Conservation (phyloP, 2,888 invertebrate species). For the Clanis bilineata region DNA sequence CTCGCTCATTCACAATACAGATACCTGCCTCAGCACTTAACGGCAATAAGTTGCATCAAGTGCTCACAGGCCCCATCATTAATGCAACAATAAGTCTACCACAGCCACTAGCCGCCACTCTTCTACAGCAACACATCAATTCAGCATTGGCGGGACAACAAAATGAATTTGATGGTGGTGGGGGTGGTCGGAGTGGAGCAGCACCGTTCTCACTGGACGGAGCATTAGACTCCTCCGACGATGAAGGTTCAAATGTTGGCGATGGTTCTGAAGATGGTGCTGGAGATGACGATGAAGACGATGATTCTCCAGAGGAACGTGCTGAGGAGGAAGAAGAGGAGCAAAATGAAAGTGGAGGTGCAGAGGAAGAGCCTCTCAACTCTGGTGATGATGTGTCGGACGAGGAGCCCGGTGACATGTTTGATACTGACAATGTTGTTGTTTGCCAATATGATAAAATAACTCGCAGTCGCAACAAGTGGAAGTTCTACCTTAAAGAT, state of each 20-base stretch:
- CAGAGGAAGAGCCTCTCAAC: conserved; percentile 94
- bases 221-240: conserved; percentile 87
- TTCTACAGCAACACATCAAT: conserved; percentile 95
- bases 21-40: conserved; percentile 93
- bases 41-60: conserved; percentile 86
- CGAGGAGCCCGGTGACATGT: conserved; percentile 96
- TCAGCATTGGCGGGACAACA: conserved; percentile 85
- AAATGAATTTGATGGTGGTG: conserved; percentile 75
- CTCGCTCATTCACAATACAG: conserved; percentile 92
- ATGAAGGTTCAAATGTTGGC: conserved; percentile 85
- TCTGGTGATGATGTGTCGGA: conserved; percentile 99
- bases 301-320: conserved; percentile 87
- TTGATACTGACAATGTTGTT: conserved; percentile 99
- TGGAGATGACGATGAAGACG: conserved; percentile 88
- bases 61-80: conserved; percentile 93
- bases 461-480: conserved; percentile 98
- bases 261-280: conserved; percentile 86
- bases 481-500: conserved; percentile 99
- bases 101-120: conserved; percentile 88
- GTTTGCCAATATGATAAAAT: conserved; percentile 99
- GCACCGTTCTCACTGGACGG: conserved; percentile 83
- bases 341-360: conserved; percentile 85
- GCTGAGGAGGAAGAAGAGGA: conserved; percentile 86
- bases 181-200: conserved; percentile 70
- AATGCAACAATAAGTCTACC: conserved; percentile 95